Evolutionary conservation across 2,113 vertebrate genomes (phyloP).

Genomic region (Salminus brasiliensis): DNA sequence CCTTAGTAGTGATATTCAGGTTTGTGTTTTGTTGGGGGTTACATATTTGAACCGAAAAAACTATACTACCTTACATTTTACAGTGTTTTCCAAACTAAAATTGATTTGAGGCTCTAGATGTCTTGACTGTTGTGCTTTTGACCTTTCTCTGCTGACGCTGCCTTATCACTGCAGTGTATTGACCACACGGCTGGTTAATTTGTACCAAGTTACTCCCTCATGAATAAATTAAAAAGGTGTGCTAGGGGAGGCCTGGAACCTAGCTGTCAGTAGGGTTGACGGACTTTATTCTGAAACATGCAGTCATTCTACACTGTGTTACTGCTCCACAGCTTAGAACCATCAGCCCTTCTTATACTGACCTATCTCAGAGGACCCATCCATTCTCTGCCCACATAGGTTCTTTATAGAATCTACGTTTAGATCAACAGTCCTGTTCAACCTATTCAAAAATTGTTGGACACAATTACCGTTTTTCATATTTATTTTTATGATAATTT

Average conservation of each 20-base stretch:
- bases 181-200: conserved; percentile 69
- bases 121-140: neutral
- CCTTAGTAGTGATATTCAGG: neutral
- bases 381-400: neutral
- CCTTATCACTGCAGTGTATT: neutral
- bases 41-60: neutral
- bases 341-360: conserved; percentile 52
- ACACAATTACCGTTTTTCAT: too few species aligned
- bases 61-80: too few species aligned
- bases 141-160: neutral
- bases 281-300: conserved; percentile 40
- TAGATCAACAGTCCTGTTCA: too few species aligned
- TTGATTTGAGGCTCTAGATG: neutral
- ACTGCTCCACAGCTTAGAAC: conserved; percentile 69
- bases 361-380: neutral
- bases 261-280: conserved; percentile 70
- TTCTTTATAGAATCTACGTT: too few species aligned
- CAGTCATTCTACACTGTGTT: conserved; percentile 52
- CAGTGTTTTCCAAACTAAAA: neutral
- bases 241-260: conserved; percentile 67
- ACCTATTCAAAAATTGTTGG: too few species aligned
- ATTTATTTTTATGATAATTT: too few species aligned
- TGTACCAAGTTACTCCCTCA: conserved; percentile 70
- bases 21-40: neutral
- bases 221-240: conserved; percentile 75